Conservation (phyloP, 2,888 invertebrate genomes). For the Drepanosiphum platanoidis region DNA sequence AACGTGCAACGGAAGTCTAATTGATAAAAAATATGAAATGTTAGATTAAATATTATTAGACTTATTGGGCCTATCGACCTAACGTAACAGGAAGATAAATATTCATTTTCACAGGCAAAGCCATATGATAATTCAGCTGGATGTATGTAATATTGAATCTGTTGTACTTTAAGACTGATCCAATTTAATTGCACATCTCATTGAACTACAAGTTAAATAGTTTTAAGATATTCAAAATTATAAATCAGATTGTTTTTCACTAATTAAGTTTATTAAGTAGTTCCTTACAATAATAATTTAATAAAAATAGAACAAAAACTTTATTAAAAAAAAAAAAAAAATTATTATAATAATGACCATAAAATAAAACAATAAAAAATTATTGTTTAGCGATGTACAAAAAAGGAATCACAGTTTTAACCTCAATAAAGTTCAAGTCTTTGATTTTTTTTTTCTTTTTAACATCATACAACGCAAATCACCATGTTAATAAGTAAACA, state of each 20-base stretch:
- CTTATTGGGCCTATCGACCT: no score
- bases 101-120: no score
- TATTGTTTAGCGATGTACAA: slow-evolving; percentile 8
- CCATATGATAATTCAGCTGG: no score
- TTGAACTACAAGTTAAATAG: not conserved
- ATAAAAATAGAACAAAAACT: slow-evolving; percentile 24
- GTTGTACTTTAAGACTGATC: no score
- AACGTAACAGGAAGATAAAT: no score
- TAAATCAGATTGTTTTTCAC: not conserved
- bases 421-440: slow-evolving; percentile 34
- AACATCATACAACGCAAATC: not conserved
- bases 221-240: not conserved
- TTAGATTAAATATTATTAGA: no score
- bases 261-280: slow-evolving; percentile 4
- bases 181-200: no score
- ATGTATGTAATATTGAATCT: no score
- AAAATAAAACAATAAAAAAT: slow-evolving; percentile 18
- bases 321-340: slow-evolving; percentile 16
- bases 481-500: slow-evolving; percentile 8
- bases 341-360: not conserved
- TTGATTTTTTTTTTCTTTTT: slow-evolving; percentile 12
- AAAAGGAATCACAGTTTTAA: slow-evolving; percentile 48
- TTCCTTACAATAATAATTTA: not conserved
- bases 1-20: no score
- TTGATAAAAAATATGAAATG: no score